Conservation (phyloP, 2,113 vertebrate genomes). For the Pseudorectes ferrugineus region DNA sequence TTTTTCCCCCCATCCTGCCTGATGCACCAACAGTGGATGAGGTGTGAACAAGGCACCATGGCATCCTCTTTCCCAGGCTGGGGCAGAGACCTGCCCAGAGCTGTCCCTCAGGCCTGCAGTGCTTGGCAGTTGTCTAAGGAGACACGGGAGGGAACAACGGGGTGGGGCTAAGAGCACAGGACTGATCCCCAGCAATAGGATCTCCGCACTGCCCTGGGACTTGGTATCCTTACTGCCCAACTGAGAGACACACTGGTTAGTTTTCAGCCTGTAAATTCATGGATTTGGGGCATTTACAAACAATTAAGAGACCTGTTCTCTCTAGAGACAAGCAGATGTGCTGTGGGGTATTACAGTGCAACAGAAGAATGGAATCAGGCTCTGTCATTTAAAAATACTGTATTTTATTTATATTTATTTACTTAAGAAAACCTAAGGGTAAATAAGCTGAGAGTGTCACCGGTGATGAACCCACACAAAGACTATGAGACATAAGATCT, state of each 20-base stretch:
- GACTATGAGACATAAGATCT: neutral
- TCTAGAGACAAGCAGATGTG: neutral
- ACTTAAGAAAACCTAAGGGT: slow-evolving; percentile 51
- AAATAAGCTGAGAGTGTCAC: slow-evolving; percentile 33
- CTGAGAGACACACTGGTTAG: fast-evolving
- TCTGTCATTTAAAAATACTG: slow-evolving; percentile 68
- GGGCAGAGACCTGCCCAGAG: neutral
- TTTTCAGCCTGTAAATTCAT: neutral
- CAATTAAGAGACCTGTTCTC: neutral
- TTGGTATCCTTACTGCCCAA: fast-evolving
- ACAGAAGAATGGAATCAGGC: slow-evolving; percentile 19
- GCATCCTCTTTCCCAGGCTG: neutral
- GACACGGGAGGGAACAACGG: fast-evolving
- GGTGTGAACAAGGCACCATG: fast-evolving
- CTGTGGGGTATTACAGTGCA: neutral
- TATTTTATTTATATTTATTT: slow-evolving; percentile 72
- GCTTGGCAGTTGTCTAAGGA: neutral
- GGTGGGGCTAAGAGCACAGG: neutral
- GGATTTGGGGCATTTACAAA: neutral
- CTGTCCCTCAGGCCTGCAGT: neutral
- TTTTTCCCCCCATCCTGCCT: neutral
- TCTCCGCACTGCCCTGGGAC: neutral
- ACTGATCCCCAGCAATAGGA: fast-evolving
- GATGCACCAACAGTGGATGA: neutral
- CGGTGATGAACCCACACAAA: slow-evolving; percentile 46